These are phyloP conservation scores for Aporrectodea caliginosa DNA, from an alignment of 1,140 invertebrate species.

Conservation along the genomic window DNA sequence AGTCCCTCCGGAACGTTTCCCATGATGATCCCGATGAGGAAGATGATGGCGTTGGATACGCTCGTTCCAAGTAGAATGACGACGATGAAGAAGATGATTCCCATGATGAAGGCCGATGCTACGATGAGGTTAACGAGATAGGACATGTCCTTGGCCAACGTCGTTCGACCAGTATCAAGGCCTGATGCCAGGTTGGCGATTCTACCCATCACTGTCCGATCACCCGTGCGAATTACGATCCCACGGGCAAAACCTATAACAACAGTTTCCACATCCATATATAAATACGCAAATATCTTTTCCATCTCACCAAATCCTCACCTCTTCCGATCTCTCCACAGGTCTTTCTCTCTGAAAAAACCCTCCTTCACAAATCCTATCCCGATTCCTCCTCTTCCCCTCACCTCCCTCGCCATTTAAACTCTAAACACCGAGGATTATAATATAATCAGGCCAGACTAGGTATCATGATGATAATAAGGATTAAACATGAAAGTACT, in stretches of 20 bases:
- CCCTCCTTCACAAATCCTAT: no score
- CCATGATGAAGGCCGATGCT: constrained; percentile 94
- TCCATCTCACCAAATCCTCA: no score
- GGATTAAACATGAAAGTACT: no score
- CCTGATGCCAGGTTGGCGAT: constrained; percentile 95
- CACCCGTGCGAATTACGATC: constrained; percentile 93
- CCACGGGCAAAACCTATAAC: constrained; percentile 56
- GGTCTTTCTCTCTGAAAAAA: no score
- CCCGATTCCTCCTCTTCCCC: no score
- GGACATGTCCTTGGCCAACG: constrained; percentile 95
- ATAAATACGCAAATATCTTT: no score
- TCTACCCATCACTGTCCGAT: constrained; percentile 96
- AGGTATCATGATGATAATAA: no score
- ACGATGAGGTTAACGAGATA: constrained; percentile 96
- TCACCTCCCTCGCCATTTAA: no score
- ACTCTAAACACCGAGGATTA: no score
- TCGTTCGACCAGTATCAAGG: constrained; percentile 91
- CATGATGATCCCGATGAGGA: constrained; percentile 96
- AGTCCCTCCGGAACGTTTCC: constrained; percentile 98
- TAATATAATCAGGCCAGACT: no score
- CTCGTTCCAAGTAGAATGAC: constrained; percentile 94
- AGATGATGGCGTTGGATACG: constrained; percentile 96
- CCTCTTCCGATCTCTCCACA: no score
- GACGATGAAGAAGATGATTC: constrained; percentile 94
- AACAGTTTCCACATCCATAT: no score